These are phyloP conservation scores for Magallana gigas DNA, from an alignment of 1,140 invertebrate species.

Conservation along the genomic window DNA sequence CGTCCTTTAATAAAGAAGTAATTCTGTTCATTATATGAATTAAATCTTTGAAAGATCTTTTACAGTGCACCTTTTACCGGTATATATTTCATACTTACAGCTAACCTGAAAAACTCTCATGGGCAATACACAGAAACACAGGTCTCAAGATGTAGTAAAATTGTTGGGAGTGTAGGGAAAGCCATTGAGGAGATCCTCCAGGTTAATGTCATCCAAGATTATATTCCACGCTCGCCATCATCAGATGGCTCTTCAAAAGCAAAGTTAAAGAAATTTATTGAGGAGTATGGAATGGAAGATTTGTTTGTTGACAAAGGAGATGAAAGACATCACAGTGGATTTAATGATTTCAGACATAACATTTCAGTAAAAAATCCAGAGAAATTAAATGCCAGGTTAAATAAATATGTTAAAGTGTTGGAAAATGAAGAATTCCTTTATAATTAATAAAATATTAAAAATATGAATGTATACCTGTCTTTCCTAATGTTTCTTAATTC, in stretches of 20 bases:
- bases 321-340: constrained; percentile 50
- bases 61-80: not conserved
- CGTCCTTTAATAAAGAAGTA: not conserved
- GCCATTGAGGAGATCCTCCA: constrained; percentile 47
- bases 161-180: constrained; percentile 50
- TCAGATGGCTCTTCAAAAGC: no score
- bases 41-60: not conserved
- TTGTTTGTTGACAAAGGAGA: constrained; percentile 7
- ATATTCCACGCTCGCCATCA: no score
- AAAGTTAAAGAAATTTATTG: no score
- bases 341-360: constrained; percentile 28
- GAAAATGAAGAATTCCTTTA: no score
- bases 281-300: no score
- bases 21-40: not conserved
- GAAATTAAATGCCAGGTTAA: constrained; percentile 40
- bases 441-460: no score
- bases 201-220: no score
- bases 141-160: constrained; percentile 45
- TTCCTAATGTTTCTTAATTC: no score
- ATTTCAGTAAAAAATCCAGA: constrained; percentile 39
- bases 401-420: no score
- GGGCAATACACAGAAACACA: constrained; percentile 55
- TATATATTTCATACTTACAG: constrained; percentile 35
- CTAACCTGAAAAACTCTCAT: constrained; percentile 47
- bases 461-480: no score